Base-by-base conservation (phyloP, 2,113 vertebrate species). In the Aplodontia rufa region DNA sequence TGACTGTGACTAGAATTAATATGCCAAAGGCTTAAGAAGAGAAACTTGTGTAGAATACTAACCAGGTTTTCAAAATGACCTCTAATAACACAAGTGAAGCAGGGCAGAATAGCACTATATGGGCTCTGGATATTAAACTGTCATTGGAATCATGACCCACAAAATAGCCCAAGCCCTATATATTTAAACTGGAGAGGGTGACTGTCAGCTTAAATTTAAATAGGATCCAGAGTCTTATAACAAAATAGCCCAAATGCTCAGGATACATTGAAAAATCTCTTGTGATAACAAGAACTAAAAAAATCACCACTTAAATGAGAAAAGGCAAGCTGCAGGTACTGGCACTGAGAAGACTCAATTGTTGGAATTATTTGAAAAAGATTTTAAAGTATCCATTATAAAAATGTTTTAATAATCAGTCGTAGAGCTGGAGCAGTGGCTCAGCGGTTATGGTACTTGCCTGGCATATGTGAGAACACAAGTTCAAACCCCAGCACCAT, bases 351-450 rank as follows among this genome's bases (percentile, higher is more conserved):
- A 96, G 91, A 87, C 26, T 85, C 53, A 51, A 32, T 78, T 96
- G 42, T 85, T 84, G 49, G 26, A 88, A 74, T 93, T 94, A 68
- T 40, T 32, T 80, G 78, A 72, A 28, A 78, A 87, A 93, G 51
- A 85, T 90, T 90, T 94, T 94, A 85, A 92, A 94, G 30, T 47
- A 86, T 24, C 24, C n/a, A 47, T 76, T 55, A 85, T 64, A 86
- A 81, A 95, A 82, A 66, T 89, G 19, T 45, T 81, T 87, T 81
- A 89, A 58, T 45, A 79, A 82, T 32, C n/a, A n/a, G n/a, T n/a
- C n/a, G n/a, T n/a, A n/a, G n/a, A n/a, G n/a, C n/a, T n/a, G n/a
- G n/a, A n/a, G n/a, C n/a, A n/a, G n/a, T n/a, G n/a, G n/a, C n/a
- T n/a, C n/a, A n/a, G n/a, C n/a, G n/a, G n/a, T n/a, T n/a, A n/a